A percentile compares a stretch with the other conserved stretches of the same genome.
Conservation (phyloP, 2,797 vertebrate genomes). For the Amphiprion clarkii region DNA sequence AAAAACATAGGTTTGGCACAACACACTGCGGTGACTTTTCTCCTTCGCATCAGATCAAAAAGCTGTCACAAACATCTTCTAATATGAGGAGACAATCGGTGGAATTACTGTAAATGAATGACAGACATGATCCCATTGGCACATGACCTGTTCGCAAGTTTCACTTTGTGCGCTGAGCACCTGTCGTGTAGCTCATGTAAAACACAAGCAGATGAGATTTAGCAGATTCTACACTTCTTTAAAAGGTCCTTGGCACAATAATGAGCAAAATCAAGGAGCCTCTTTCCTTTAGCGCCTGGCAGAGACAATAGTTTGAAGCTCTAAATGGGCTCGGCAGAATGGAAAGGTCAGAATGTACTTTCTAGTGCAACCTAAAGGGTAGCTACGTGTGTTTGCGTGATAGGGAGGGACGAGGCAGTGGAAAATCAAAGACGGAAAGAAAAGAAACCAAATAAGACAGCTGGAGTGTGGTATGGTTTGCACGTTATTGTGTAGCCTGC, state of each 20-base stretch:
- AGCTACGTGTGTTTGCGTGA: constrained; percentile 31
- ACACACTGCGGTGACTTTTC: constrained; percentile 14
- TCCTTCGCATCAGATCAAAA: constrained; percentile 18
- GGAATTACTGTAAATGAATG: constrained; percentile 14
- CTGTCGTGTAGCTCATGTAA: not conserved
- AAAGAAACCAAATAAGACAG: not conserved
- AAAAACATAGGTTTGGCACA: constrained; percentile 37
- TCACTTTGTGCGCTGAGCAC: not conserved
- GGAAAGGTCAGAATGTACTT: constrained; percentile 56
- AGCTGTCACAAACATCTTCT: not conserved
- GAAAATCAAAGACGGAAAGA: not conserved
- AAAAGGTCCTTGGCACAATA: constrained; percentile 13
- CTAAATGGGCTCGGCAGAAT: constrained; percentile 13
- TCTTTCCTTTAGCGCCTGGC: constrained; percentile 4
- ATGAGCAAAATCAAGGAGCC: constrained; percentile 11
- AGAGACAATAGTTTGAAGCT: constrained; percentile 16
- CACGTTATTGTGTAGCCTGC: not conserved
- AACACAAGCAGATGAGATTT: not conserved
- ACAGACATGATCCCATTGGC: not conserved
- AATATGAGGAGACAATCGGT: not conserved
- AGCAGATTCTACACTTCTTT: constrained; percentile 14
- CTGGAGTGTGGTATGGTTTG: not conserved
- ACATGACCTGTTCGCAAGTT: constrained; percentile 1
- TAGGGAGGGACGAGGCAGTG: not conserved
- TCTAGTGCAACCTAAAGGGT: constrained; percentile 28